phyloP scores from a whole-genome alignment of 1,140 invertebrate species.

The Hydropsyche tenuis region DNA sequence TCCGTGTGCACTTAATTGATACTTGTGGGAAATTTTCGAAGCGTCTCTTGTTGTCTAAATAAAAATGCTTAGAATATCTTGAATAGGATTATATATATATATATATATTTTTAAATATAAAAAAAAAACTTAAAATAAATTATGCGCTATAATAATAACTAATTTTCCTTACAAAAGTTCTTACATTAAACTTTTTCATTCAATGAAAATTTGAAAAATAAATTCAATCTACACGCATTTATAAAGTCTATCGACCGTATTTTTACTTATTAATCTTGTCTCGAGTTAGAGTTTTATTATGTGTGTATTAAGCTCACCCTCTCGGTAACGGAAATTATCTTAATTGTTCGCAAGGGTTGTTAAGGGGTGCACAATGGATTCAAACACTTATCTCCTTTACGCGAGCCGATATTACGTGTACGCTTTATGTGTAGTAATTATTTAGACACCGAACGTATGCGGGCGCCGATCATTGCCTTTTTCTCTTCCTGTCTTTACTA shows the following conservation, averaged over 20 bases:
- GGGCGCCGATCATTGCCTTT: slow-evolving; percentile 40
- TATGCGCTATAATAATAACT: too few relatives aligned
- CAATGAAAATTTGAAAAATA: too few relatives aligned
- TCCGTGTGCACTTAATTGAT: slow-evolving; percentile 42
- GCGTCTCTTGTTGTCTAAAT: background rate
- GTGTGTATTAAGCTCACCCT: too few relatives aligned
- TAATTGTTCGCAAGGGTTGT: slow-evolving; percentile 51
- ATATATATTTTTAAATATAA: too few relatives aligned
- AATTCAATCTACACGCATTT: too few relatives aligned
- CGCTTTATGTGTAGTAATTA: slow-evolving; percentile 44
- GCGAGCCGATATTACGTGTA: slow-evolving; percentile 26
- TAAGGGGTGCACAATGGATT: slow-evolving; percentile 45
- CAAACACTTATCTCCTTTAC: slow-evolving; percentile 39
- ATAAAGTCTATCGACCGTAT: too few relatives aligned
- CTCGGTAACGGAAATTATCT: slow-evolving; percentile 48
- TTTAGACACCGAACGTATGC: slow-evolving; percentile 42
- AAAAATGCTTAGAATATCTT: background rate
- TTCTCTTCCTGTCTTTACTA: slow-evolving; percentile 34
- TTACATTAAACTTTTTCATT: too few relatives aligned
- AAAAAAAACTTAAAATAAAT: too few relatives aligned
- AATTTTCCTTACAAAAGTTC: background rate
- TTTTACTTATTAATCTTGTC: background rate
- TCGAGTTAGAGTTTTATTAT: slow-evolving; percentile 1
- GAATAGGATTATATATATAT: too few relatives aligned
- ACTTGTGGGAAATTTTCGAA: slow-evolving; percentile 46